Evolutionary conservation across 2,113 vertebrate species (phyloP).

Genomic region (Laticauda laticaudata): DNA sequence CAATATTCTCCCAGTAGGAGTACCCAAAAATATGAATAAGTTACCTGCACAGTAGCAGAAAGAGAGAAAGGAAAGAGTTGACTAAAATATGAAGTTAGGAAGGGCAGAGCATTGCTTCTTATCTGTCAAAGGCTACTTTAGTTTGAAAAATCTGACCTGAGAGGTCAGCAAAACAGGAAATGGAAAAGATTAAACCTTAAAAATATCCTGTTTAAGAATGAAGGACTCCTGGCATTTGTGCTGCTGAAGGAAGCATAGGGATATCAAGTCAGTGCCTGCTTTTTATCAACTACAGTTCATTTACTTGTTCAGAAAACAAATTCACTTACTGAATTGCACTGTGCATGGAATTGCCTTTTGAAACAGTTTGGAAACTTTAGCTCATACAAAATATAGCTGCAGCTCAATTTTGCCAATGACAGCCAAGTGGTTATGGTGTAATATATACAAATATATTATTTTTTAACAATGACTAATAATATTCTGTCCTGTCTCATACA

Average conservation of each 20-base stretch:
- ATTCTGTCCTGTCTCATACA: no score
- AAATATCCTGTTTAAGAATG: neutral
- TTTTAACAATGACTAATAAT: no score
- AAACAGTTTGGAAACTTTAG: neutral
- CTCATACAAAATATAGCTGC: neutral
- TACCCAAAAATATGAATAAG: neutral
- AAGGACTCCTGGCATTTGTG: neutral
- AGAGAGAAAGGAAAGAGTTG: neutral
- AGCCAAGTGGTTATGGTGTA: no score
- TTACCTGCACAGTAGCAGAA: neutral
- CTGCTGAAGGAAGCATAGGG: neutral
- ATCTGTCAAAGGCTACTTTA: neutral
- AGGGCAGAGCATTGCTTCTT: neutral
- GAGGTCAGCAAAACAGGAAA: neutral
- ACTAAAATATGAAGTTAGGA: neutral
- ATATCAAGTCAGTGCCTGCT: neutral
- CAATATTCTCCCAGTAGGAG: neutral
- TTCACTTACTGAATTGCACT: neutral
- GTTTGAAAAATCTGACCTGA: neutral
- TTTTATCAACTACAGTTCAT: neutral
- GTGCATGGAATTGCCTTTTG: neutral
- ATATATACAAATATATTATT: no score
- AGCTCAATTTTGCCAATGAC: neutral
- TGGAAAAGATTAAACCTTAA: neutral
- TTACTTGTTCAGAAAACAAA: neutral